Conservation (phyloP, 2,888 invertebrate species). For the Heliconius ethilla region DNA sequence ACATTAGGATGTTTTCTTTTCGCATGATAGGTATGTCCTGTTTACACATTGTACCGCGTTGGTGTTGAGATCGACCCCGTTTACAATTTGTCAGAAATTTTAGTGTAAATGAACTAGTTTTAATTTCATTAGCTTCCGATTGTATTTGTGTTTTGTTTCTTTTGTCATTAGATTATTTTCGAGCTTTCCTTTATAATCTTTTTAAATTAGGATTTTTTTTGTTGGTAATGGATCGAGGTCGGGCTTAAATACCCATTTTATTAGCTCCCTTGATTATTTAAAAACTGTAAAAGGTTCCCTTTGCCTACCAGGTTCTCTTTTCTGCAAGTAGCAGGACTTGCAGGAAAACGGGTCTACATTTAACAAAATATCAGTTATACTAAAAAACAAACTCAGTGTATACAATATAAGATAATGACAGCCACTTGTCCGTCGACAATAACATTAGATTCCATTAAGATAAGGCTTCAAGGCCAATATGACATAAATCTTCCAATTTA, state of each 20-base stretch:
- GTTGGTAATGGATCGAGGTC: too few species aligned
- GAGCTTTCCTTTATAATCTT: too few species aligned
- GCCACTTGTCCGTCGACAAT: constrained; percentile 7
- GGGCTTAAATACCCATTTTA: too few species aligned
- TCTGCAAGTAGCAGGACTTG: too few species aligned
- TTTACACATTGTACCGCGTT: not conserved
- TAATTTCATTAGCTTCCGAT: not conserved
- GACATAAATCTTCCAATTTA: constrained; percentile 30
- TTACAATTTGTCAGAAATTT: not conserved
- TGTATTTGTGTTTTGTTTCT: not conserved
- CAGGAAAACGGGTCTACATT: too few species aligned
- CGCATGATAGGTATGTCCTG: constrained; percentile 19
- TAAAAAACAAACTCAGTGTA: too few species aligned
- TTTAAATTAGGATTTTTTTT: too few species aligned
- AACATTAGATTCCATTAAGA: constrained; percentile 22
- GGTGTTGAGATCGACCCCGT: constrained; percentile 3
- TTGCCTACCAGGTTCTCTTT: too few species aligned
- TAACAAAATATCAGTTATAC: too few species aligned
- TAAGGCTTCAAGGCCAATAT: constrained; percentile 19
- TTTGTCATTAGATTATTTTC: not conserved
- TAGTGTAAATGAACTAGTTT: constrained; percentile 5
- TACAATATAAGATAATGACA: not conserved
- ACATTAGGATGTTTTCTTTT: constrained; percentile 22
- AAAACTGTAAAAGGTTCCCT: too few species aligned
- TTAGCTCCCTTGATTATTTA: too few species aligned